These are phyloP conservation scores for Zelostemma sp. DNA, from an alignment of 1,140 invertebrate genomes.

Conservation along the genomic window DNA sequence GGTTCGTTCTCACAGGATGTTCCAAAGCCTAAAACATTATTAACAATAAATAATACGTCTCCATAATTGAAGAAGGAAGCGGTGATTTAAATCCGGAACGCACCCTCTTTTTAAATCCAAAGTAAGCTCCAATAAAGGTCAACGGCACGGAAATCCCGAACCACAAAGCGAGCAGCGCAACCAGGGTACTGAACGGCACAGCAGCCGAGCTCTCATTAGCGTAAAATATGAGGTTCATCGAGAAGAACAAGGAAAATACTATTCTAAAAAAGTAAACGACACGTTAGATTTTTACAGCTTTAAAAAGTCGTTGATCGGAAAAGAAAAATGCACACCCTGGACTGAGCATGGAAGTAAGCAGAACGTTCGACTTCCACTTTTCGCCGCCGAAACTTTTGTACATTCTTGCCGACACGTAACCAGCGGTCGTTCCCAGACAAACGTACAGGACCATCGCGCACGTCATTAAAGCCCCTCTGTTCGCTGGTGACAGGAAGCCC, in stretches of 20 bases:
- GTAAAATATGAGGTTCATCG: constrained; percentile 97
- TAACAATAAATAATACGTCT: no score
- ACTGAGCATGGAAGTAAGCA: constrained; percentile 95
- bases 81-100: constrained; percentile 57
- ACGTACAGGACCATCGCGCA: constrained; percentile 97
- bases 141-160: constrained; percentile 98
- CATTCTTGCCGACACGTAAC: constrained; percentile 94
- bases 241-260: constrained; percentile 95
- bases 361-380: constrained; percentile 98
- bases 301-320: constrained; percentile 14
- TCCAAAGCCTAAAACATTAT: constrained; percentile 80
- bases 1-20: constrained; percentile 97
- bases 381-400: constrained; percentile 99
- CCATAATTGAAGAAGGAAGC: no score
- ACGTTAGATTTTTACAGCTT: background rate
- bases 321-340: constrained; percentile 81
- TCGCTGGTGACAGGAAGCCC: constrained; percentile 97
- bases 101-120: constrained; percentile 97
- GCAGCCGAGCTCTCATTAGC: constrained; percentile 94
- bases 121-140: constrained; percentile 97
- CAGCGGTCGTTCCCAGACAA: constrained; percentile 93
- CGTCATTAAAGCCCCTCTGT: constrained; percentile 98
- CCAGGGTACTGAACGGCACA: constrained; percentile 96
- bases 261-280: constrained; percentile 74
- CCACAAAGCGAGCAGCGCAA: constrained; percentile 96